Conservation (phyloP, 1,140 invertebrate species). For the Meloidogyne floridensis region DNA sequence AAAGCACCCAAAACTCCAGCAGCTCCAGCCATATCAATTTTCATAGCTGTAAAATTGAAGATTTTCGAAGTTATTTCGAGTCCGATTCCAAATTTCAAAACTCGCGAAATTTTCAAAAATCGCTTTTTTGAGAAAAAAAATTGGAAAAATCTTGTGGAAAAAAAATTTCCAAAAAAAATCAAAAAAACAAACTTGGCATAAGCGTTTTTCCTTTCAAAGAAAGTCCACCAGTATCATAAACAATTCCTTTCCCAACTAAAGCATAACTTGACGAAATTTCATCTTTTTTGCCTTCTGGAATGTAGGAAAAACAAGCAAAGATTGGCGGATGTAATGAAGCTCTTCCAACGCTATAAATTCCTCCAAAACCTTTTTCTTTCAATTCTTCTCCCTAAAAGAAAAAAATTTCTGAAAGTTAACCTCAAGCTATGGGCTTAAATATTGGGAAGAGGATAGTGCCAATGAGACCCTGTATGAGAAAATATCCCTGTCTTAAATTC, state of each 20-base stretch:
- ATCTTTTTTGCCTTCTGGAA: conserved; percentile 73
- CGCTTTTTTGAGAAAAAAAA: too few relatives aligned
- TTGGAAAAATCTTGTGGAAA: too few relatives aligned
- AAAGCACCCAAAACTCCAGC: conserved; percentile 84
- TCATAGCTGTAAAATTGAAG: conserved; percentile 77
- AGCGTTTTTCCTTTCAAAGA: conserved; percentile 79
- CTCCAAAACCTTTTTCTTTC: conserved; percentile 58
- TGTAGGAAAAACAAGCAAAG: conserved; percentile 77
- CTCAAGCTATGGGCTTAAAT: too few relatives aligned
- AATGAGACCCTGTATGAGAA: too few relatives aligned
- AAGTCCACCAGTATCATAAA: conserved; percentile 88
- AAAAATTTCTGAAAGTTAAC: conserved; percentile 16
- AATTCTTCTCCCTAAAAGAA: conserved; percentile 57
- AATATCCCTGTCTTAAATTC: too few relatives aligned
- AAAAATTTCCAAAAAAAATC: not conserved
- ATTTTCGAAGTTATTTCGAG: too few relatives aligned
- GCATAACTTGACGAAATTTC: not conserved
- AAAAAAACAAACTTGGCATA: conserved; percentile 49
- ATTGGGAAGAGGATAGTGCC: too few relatives aligned
- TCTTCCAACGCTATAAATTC: conserved; percentile 84
- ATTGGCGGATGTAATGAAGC: conserved; percentile 78
- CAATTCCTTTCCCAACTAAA: conserved; percentile 84
- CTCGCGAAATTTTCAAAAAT: too few relatives aligned
- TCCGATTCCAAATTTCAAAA: too few relatives aligned
- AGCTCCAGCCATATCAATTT: conserved; percentile 86